phyloP scores from a whole-genome alignment of 2,797 vertebrate genomes.

The Thunnus albacares region DNA sequence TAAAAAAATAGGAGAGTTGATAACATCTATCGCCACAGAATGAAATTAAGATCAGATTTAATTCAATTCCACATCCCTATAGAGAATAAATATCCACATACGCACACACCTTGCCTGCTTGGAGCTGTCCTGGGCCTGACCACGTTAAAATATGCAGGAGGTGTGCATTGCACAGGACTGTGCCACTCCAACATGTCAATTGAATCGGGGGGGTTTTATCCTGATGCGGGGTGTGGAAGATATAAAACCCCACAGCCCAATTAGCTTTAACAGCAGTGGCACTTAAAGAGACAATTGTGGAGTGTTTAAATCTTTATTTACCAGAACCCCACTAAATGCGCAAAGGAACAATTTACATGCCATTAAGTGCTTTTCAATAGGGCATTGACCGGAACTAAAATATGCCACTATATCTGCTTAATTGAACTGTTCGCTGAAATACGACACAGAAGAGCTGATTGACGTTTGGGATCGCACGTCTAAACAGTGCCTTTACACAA shows the following conservation, averaged over 20 bases:
- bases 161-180: slow-evolving; percentile 47
- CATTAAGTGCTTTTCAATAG: slow-evolving; percentile 98
- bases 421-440: slow-evolving; percentile 93
- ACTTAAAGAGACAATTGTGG: slow-evolving; percentile 93
- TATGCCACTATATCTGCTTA: slow-evolving; percentile 92
- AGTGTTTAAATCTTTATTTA: slow-evolving; percentile 97
- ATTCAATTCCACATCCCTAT: neutral
- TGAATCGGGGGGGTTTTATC: slow-evolving; percentile 74
- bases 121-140: slow-evolving; percentile 22
- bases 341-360: slow-evolving; percentile 94
- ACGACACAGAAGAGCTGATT: slow-evolving; percentile 82
- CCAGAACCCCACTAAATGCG: slow-evolving; percentile 92
- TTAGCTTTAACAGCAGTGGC: slow-evolving; percentile 93
- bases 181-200: slow-evolving; percentile 61
- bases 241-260: slow-evolving; percentile 90
- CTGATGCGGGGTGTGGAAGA: slow-evolving; percentile 82
- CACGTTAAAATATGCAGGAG: slow-evolving; percentile 49
- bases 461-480: slow-evolving; percentile 75
- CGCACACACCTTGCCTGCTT: neutral
- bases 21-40: slow-evolving; percentile 1
- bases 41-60: slow-evolving; percentile 14
- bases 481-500: slow-evolving; percentile 75
- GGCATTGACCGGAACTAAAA: slow-evolving; percentile 97
- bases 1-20: neutral
- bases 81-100: neutral